Evolutionary conservation across 2,113 vertebrate species (phyloP), one percentile per base, ranked within the genome.

Genomic region (Alligator sinensis): DNA sequence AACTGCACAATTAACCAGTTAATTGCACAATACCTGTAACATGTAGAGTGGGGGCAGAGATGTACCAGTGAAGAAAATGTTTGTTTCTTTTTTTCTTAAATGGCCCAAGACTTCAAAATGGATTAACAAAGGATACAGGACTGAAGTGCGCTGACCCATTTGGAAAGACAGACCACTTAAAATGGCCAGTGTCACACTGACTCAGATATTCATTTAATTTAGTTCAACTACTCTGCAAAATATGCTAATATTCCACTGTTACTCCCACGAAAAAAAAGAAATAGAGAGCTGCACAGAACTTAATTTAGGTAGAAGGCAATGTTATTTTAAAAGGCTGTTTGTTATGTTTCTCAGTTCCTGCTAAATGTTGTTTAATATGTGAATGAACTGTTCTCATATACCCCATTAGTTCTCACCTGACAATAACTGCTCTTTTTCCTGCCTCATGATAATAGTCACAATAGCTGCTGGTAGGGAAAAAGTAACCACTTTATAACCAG

Each of bases 151-250:
- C 90, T 96, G 96, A 97, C 91, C 87, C 84, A 97, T 87, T 70
- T 97, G 95, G 94, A 97, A 86, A 93, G 86, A 93, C 74, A 91
- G 82, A 91, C 60, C 88, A 87, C 82, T 95, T 77, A 94, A 94
- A 96, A 95, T 92, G 1, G 94, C 91, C 94, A 94, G 91, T 60
- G 84, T 95, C 97, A 96, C 94, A 96, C 80, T 95, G 91, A 97
- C 93, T 97, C 95, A 96, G 81, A 94, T 92, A 87, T 88, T 95
- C 92, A 91, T 74, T 97, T 97, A 95, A 96, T 95, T 95, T 91
- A 96, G 82, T 88, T 62, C 88, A 58, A 89, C 85, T 82, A 78
- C 85, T 96, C 95, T 88, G 82, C 91, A 94, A 96, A 88, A 87
- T 70, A 96, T 5, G 96, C 82, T 82, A 77, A 25, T 84, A 80